phyloP scores from a whole-genome alignment of 2,113 vertebrate genomes.

The Sinocyclocheilus rhinocerous region DNA sequence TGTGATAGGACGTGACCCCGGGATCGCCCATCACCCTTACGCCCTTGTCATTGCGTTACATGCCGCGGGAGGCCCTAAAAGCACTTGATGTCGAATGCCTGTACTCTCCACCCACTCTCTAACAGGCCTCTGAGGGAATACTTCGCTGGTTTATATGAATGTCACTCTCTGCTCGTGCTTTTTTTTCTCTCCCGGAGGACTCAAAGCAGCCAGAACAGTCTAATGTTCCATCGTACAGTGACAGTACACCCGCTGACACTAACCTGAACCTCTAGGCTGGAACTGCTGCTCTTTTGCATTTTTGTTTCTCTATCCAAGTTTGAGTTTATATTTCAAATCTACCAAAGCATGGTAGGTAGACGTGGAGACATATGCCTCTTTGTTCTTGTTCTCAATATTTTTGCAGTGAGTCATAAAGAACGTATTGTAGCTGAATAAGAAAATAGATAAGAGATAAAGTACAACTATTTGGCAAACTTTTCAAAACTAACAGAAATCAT shows the following conservation, averaged over 20 bases:
- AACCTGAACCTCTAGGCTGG: slow-evolving; percentile 14
- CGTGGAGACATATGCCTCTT: not conserved
- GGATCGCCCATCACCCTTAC: not conserved
- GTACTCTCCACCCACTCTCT: slow-evolving; percentile 7
- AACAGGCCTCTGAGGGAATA: slow-evolving; percentile 32
- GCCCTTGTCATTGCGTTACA: slow-evolving; percentile 19
- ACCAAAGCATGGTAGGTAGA: not conserved
- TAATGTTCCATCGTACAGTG: slow-evolving; percentile 5
- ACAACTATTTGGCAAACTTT: not conserved
- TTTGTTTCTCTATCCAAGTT: not conserved
- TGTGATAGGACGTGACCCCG: slow-evolving; percentile 1
- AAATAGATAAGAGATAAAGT: not conserved
- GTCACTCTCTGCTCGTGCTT: slow-evolving; percentile 35
- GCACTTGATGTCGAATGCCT: not conserved
- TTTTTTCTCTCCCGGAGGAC: not conserved
- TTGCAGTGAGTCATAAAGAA: slow-evolving; percentile 10
- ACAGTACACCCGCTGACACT: slow-evolving; percentile 27
- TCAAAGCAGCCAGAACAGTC: slow-evolving; percentile 30
- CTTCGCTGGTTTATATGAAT: slow-evolving; percentile 20
- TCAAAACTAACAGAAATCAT: not conserved
- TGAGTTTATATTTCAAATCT: slow-evolving; percentile 9
- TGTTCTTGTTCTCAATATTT: not conserved
- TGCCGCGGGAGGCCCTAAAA: not conserved
- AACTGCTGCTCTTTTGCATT: slow-evolving; percentile 14
- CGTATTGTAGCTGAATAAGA: not conserved